Conservation (phyloP, 2,888 invertebrate species). For the Drosophila acutilabella region DNA sequence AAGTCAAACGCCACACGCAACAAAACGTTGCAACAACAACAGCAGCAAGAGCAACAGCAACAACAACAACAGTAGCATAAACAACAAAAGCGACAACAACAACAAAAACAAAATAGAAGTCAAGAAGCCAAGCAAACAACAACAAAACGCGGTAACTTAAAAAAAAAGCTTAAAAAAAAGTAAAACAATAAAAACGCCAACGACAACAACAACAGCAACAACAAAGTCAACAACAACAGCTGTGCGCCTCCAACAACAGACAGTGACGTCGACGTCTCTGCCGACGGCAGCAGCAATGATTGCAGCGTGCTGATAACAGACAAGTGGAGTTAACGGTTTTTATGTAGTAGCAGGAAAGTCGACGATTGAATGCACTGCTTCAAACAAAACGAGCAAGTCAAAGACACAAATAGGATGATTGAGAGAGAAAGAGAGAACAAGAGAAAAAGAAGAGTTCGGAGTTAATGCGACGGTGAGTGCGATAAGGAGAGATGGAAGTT, state of each 20-base stretch:
- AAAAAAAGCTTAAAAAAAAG: slow-evolving; percentile 1
- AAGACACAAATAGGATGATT: too few relatives aligned
- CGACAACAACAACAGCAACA: slow-evolving; percentile 5
- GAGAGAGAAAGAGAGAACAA: background rate
- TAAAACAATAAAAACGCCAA: background rate
- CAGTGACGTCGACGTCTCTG: slow-evolving; percentile 15
- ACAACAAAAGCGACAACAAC: slow-evolving; percentile 30
- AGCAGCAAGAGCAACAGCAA: slow-evolving; percentile 13
- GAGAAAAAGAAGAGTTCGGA: background rate
- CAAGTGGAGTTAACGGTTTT: slow-evolving; percentile 12
- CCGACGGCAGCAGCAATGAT: slow-evolving; percentile 35
- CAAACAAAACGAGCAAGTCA: background rate
- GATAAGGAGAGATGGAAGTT: background rate
- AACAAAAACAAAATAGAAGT: slow-evolving; percentile 27
- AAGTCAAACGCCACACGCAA: slow-evolving; percentile 71
- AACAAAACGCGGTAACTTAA: slow-evolving; percentile 29
- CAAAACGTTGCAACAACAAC: slow-evolving; percentile 49
- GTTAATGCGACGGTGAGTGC: background rate
- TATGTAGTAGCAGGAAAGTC: background rate
- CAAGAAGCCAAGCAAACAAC: slow-evolving; percentile 51
- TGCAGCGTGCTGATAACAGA: slow-evolving; percentile 52
- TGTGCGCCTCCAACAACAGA: slow-evolving; percentile 17
- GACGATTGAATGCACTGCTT: background rate
- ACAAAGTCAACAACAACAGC: slow-evolving; percentile 22
- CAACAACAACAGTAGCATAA: slow-evolving; percentile 30